These are phyloP conservation scores for Cladorhizidae sp. DNA, from an alignment of 37 sponge, comb jelly and placozoan species.

Conservation along the genomic window DNA sequence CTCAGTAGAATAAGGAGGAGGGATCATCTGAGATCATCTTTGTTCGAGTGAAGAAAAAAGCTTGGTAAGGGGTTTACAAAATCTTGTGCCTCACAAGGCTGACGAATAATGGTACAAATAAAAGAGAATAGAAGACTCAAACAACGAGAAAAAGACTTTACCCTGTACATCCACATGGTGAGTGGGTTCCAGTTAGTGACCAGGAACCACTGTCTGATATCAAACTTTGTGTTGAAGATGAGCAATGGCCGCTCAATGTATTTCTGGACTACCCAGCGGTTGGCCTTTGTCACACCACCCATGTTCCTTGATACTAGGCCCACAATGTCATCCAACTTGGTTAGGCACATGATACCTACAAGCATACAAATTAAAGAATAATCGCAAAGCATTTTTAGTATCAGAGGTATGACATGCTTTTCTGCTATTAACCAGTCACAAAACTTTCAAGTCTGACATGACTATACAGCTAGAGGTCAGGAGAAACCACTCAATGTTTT, in stretches of 20 bases:
- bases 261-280: slow-evolving; percentile 94
- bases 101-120: no score
- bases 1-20: no score
- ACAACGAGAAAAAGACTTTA: no score
- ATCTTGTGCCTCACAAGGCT: no score
- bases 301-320: slow-evolving; percentile 4
- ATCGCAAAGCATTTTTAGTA: neutral
- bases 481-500: no score
- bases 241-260: slow-evolving; percentile 97
- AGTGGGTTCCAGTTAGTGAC: slow-evolving; percentile 99
- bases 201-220: slow-evolving; percentile 98
- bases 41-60: no score
- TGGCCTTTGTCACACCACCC: slow-evolving; percentile 54
- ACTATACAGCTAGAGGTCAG: no score
- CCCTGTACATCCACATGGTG: slow-evolving; percentile 97
- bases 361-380: neutral
- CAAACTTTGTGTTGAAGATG: slow-evolving; percentile 93
- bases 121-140: no score
- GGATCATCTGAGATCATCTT: no score
- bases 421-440: no score
- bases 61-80: no score
- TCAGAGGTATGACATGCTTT: neutral
- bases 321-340: slow-evolving; percentile 68
- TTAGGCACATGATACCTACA: slow-evolving; percentile 77
- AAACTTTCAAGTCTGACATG: no score